Evolutionary conservation across 1,140 invertebrate genomes (phyloP).

Genomic region (Drosophila saltans): DNA sequence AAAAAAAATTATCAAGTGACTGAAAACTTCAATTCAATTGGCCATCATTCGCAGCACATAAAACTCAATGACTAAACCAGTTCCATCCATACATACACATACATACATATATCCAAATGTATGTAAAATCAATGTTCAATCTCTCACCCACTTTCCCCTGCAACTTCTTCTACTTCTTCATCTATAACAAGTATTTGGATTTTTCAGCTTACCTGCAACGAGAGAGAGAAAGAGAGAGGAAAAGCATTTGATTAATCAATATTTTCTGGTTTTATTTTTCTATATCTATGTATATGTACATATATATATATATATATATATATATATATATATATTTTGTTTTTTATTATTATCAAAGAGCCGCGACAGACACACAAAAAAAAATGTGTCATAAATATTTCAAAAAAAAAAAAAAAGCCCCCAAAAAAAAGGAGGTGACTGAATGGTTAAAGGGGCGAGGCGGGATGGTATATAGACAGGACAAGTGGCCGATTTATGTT

Average conservation of each 20-base stretch:
- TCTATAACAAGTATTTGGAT: constrained; percentile 34
- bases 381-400: constrained; percentile 45
- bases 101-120: background rate
- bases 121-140: constrained; percentile 8
- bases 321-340: background rate
- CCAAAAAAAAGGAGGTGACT: too few species aligned
- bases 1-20: constrained; percentile 1
- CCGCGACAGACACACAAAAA: constrained; percentile 22
- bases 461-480: background rate
- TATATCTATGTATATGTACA: background rate
- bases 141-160: constrained; percentile 20
- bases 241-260: constrained; percentile 64
- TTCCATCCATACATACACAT: background rate
- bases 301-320: too few species aligned
- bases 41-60: constrained; percentile 11
- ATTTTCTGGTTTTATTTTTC: constrained; percentile 34
- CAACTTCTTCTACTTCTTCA: background rate
- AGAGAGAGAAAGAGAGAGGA: constrained; percentile 42
- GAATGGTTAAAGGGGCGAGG: background rate
- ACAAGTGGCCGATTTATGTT: constrained; percentile 9
- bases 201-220: constrained; percentile 70
- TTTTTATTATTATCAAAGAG: constrained; percentile 24
- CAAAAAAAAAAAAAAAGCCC: too few species aligned
- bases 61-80: constrained; percentile 15
- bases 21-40: constrained; percentile 7